Conservation (phyloP, 2,888 invertebrate species). For the Drosophila histrio region DNA sequence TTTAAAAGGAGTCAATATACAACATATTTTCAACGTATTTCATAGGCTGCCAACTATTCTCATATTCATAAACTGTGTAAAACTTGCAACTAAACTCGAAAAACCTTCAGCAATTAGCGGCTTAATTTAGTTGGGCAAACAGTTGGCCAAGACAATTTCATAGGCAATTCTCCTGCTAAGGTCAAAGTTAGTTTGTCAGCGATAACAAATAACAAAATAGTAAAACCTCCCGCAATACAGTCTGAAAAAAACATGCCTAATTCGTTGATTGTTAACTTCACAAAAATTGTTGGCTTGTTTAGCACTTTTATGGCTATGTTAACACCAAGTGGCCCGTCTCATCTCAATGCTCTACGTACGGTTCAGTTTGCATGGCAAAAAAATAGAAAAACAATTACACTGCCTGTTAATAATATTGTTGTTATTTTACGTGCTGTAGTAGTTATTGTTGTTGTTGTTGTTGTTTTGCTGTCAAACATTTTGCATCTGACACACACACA, state of each 20-base stretch:
- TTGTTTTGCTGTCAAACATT: conserved; percentile 24
- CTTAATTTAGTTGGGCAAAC: conserved; percentile 33
- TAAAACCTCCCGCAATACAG: background rate
- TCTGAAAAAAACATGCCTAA: conserved; percentile 6
- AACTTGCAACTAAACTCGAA: background rate
- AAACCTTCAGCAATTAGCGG: conserved; percentile 52
- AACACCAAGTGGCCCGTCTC: conserved; percentile 40
- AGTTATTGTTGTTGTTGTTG: background rate
- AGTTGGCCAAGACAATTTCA: conserved; percentile 40
- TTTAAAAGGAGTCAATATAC: background rate
- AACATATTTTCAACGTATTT: background rate
- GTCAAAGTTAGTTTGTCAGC: conserved; percentile 44
- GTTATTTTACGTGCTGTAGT: conserved; percentile 11
- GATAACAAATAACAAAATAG: conserved; percentile 26
- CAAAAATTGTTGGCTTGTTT: conserved; percentile 58
- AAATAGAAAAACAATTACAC: conserved; percentile 62
- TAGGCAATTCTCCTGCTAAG: conserved; percentile 54
- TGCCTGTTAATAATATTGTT: conserved; percentile 52
- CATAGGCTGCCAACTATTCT: background rate
- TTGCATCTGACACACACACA: conserved; percentile 58
- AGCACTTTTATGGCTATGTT: conserved; percentile 68
- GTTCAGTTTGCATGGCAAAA: conserved; percentile 34
- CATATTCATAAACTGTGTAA: background rate
- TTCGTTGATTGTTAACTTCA: conserved; percentile 38
- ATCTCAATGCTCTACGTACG: conserved; percentile 12